These are phyloP conservation scores for Sebastiscus tertius DNA, from an alignment of 2,797 vertebrate species.

Conservation along the genomic window DNA sequence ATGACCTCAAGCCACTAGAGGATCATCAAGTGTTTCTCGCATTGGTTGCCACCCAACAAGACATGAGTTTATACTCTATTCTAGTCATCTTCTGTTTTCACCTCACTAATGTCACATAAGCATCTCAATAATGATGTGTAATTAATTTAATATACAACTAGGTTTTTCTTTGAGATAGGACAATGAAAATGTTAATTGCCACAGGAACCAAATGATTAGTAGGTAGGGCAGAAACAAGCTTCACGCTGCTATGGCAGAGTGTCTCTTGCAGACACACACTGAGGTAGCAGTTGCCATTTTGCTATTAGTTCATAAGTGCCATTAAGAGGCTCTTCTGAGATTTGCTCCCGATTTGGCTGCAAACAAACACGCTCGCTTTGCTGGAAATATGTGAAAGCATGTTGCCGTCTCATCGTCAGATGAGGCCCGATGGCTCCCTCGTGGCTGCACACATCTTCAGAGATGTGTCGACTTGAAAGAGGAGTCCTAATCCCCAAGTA, in stretches of 20 bases:
- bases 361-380: slow-evolving; percentile 50
- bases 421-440: slow-evolving; percentile 58
- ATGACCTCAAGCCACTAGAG: not conserved
- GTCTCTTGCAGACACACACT: slow-evolving; percentile 39
- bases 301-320: slow-evolving; percentile 68
- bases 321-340: slow-evolving; percentile 69
- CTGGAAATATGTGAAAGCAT: slow-evolving; percentile 52
- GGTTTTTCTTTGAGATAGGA: slow-evolving; percentile 3
- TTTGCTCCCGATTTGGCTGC: slow-evolving; percentile 58
- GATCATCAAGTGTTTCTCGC: slow-evolving; percentile 5
- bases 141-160: slow-evolving; percentile 3
- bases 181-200: slow-evolving; percentile 13
- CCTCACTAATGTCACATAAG: not conserved
- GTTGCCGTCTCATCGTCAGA: slow-evolving; percentile 42
- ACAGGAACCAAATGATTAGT: slow-evolving; percentile 41
- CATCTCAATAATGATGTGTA: not conserved
- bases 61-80: not conserved
- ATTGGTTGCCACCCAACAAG: not conserved
- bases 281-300: slow-evolving; percentile 59
- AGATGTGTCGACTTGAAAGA: slow-evolving; percentile 65
- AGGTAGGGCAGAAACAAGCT: slow-evolving; percentile 15
- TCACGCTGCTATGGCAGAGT: slow-evolving; percentile 31
- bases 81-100: not conserved
- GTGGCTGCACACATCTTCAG: slow-evolving; percentile 52
- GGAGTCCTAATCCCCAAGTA: slow-evolving; percentile 65